Evolutionary conservation across 53 echinoderm and acorn worm species (phyloP), one percentile per base, ranked within the genome.

Genomic region (Antedon mediterranea): DNA sequence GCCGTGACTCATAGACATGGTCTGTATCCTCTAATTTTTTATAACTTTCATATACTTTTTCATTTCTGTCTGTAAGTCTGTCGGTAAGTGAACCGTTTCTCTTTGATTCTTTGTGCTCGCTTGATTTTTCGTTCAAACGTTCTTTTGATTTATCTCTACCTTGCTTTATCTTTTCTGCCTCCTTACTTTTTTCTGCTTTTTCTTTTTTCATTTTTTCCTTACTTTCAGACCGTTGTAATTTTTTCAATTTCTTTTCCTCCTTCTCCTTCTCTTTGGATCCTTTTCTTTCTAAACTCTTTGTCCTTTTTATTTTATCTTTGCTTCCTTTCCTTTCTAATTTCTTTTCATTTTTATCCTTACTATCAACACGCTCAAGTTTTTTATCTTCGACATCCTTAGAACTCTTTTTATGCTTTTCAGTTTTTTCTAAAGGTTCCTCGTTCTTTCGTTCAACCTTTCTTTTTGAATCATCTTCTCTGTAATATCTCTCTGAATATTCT

Each of bases 221-320:
- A 43, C 75, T 43, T 44, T 82, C 23, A 71, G 30, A 28, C 76
- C 76, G 28, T 28, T 28, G 29, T 72, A 32, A 18, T 82, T 79
- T 28, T 78, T 86, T 30, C 43, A 75, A 28, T 73, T 81, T 70
- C 70, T 79, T 30, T 74, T 80, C 72, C 18, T 41, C 28, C 33
- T 78, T 44, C 43, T 77, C 75, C 31, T 71, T 82, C 31, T 86
- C 79, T 42, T 81, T 75, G 23, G 20, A 28, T 32, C 79, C 76
- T 28, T 77, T n/a, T 0, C 78, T 82, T 23, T 88, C 85, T 13
- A 77, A 74, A 31, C 79, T 73, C 41, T 88, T 85, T 27, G 73
- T 71, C 23, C 84, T 84, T 31, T 78, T 70, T 15, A 78, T 74
- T 15, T 83, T 34, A 1, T 80, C 81, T 32, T 85, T 81, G 34